phyloP scores from a whole-genome alignment of 1,140 invertebrate species.

The Aphis gossypii region DNA sequence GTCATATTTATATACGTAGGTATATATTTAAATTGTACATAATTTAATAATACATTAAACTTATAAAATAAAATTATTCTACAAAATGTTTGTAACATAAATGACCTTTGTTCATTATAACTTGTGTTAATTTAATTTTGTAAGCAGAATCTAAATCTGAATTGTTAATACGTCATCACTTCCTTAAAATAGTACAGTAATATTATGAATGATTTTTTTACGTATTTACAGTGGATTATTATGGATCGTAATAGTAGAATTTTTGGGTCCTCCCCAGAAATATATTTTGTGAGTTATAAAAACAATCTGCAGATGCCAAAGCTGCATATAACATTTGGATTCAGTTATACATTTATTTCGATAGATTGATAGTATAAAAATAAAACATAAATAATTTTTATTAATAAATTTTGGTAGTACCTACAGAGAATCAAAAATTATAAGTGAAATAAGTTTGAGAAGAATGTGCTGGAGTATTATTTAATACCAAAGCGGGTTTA shows the following conservation, averaged over 20 bases:
- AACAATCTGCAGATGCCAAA: not conserved
- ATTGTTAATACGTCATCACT: constrained; percentile 10
- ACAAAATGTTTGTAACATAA: not conserved
- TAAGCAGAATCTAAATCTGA: not conserved
- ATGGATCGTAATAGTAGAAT: not conserved
- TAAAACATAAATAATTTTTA: not conserved
- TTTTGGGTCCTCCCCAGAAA: constrained; percentile 7
- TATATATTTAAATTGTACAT: not conserved
- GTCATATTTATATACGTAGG: no score
- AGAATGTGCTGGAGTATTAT: not conserved
- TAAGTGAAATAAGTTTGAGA: not conserved
- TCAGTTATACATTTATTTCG: not conserved
- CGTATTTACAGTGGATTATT: not conserved
- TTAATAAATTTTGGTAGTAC: not conserved
- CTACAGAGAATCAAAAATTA: not conserved
- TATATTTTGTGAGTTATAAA: constrained; percentile 5
- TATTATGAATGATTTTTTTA: constrained; percentile 17
- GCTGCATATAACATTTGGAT: not conserved
- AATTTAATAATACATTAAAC: not conserved
- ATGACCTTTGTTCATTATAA: not conserved
- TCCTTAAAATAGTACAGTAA: not conserved
- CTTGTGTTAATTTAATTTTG: not conserved
- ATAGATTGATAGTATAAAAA: not conserved
- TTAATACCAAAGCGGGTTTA: not conserved
- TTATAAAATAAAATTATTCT: not conserved